phyloP scores from a whole-genome alignment of 2,797 vertebrate genomes.

The Alcedo atthis region DNA sequence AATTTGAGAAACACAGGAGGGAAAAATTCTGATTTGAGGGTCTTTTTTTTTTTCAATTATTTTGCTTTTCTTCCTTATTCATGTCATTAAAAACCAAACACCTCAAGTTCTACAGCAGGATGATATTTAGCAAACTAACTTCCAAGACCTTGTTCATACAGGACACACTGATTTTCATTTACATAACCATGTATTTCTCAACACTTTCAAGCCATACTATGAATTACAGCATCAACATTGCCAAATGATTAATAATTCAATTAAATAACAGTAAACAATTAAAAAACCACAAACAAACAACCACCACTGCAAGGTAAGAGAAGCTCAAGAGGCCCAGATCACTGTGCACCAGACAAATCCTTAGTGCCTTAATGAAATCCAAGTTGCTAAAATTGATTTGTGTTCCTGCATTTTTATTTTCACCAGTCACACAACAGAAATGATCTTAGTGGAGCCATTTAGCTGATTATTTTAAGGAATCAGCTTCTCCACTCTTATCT shows the following conservation, averaged over 20 bases:
- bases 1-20: neutral
- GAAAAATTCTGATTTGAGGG: neutral
- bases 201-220: neutral
- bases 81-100: neutral
- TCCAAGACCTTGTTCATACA: neutral
- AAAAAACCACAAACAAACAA: neutral
- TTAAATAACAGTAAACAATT: neutral
- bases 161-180: neutral
- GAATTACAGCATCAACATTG: neutral
- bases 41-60: neutral
- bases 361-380: neutral
- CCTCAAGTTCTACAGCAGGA: neutral
- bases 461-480: neutral
- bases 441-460: neutral
- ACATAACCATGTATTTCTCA: neutral
- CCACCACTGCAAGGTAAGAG: neutral
- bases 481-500: neutral
- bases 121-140: neutral
- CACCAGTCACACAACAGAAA: neutral
- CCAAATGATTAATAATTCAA: neutral
- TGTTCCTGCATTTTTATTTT: neutral
- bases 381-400: neutral
- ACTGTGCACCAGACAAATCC: neutral
- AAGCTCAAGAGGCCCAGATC: neutral
- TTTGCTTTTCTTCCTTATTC: neutral